phyloP scores from a whole-genome alignment of 2,113 vertebrate species.

The Taxidea taxus region DNA sequence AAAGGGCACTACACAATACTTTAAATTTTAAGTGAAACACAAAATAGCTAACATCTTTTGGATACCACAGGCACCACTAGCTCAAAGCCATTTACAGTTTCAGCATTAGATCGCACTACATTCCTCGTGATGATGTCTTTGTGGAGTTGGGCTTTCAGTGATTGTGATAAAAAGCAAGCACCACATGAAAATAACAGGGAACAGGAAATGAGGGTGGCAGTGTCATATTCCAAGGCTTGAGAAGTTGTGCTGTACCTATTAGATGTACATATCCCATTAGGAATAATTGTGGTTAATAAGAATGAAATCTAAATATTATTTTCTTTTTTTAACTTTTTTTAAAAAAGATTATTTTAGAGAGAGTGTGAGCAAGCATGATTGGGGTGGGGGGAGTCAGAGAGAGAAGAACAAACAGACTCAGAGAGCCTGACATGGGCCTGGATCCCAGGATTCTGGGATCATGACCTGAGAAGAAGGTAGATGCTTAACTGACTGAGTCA shows the following conservation, averaged over 20 bases:
- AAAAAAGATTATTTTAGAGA: too few relatives aligned
- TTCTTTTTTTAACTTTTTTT: neutral
- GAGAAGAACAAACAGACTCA: neutral
- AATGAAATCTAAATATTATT: neutral
- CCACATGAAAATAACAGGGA: neutral
- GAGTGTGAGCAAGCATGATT: too few relatives aligned
- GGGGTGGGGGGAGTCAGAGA: neutral
- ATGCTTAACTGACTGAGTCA: too few relatives aligned
- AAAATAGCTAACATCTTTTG: neutral
- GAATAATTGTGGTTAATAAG: neutral
- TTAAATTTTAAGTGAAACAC: neutral
- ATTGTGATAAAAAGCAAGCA: constrained; percentile 9
- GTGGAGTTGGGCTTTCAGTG: neutral
- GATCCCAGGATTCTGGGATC: too few relatives aligned
- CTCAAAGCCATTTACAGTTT: neutral
- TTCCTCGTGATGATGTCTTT: neutral
- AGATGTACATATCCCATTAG: neutral
- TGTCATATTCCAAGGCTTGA: neutral
- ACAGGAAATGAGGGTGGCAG: neutral
- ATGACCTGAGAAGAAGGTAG: too few relatives aligned
- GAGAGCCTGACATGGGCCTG: too few relatives aligned
- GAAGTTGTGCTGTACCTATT: neutral
- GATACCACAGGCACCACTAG: neutral
- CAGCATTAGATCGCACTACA: neutral
- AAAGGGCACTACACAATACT: neutral